Evolutionary conservation across 2,113 vertebrate species (phyloP).

Genomic region (Anas platyrhynchos): DNA sequence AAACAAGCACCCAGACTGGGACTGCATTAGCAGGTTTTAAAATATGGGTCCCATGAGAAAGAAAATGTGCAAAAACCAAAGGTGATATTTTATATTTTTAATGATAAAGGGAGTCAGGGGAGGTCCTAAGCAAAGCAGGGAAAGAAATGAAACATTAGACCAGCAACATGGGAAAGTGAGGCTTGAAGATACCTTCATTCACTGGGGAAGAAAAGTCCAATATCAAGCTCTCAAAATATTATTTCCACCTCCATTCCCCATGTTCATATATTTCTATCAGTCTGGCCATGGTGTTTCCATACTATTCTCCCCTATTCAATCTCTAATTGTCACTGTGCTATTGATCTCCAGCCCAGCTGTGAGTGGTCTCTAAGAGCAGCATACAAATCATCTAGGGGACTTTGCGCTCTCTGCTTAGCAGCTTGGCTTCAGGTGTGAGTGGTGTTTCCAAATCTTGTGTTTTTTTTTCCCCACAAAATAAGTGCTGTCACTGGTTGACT

Average conservation of each 20-base stretch:
- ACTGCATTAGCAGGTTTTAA: slow-evolving; percentile 14
- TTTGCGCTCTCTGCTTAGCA: not conserved
- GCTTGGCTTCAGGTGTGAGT: not conserved
- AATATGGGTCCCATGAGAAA: not conserved
- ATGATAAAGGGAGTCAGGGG: not conserved
- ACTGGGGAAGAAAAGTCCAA: not conserved
- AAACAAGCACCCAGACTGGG: not conserved
- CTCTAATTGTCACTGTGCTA: not conserved
- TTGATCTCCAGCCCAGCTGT: not conserved
- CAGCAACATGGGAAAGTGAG: not conserved
- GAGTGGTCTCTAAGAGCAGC: not conserved
- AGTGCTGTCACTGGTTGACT: not conserved
- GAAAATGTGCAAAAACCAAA: not conserved
- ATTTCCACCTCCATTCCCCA: not conserved
- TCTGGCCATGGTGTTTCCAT: not conserved
- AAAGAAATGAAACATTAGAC: not conserved
- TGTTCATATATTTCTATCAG: not conserved
- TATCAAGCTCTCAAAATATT: not conserved
- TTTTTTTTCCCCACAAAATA: not conserved
- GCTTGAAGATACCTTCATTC: not conserved
- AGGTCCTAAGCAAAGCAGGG: not conserved
- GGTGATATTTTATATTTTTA: not conserved
- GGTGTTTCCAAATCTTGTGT: not conserved
- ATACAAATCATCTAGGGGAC: not conserved
- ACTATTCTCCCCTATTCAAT: not conserved